phyloP scores from a whole-genome alignment of 2,797 vertebrate genomes.

The Balearica regulorum region DNA sequence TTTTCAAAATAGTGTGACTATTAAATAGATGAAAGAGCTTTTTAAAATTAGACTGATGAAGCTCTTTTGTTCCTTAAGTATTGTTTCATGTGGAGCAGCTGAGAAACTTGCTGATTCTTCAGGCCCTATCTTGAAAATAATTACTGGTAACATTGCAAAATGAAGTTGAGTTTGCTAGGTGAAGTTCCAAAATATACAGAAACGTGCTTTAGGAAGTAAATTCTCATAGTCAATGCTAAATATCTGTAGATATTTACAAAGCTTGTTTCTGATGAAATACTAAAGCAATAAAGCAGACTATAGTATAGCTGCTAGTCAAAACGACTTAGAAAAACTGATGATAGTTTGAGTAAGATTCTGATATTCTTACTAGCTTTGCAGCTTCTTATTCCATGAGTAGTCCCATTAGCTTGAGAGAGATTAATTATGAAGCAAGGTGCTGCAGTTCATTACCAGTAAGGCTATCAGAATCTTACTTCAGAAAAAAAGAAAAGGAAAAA shows the following conservation, averaged over 20 bases:
- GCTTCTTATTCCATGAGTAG: background rate
- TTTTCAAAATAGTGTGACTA: background rate
- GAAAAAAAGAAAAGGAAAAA: background rate
- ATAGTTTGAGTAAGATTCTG: constrained; percentile 4
- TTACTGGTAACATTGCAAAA: background rate
- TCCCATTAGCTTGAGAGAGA: constrained; percentile 2
- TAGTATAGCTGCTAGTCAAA: background rate
- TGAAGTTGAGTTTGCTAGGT: background rate
- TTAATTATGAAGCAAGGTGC: constrained; percentile 19
- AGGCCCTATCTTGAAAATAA: background rate
- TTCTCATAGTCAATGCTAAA: background rate
- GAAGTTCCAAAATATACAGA: background rate
- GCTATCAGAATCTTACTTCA: constrained; percentile 28
- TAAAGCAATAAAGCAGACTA: background rate
- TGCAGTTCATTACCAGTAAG: constrained; percentile 21
- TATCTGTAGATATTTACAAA: background rate
- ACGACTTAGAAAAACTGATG: background rate
- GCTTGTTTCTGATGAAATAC: background rate
- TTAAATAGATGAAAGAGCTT: background rate
- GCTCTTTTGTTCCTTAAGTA: background rate
- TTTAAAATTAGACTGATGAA: background rate
- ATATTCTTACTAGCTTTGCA: constrained; percentile 12
- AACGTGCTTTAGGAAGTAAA: background rate
- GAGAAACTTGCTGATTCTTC: background rate
- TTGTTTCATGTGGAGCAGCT: background rate